Conservation (phyloP, 2,797 vertebrate genomes). For the Lophius americanus region DNA sequence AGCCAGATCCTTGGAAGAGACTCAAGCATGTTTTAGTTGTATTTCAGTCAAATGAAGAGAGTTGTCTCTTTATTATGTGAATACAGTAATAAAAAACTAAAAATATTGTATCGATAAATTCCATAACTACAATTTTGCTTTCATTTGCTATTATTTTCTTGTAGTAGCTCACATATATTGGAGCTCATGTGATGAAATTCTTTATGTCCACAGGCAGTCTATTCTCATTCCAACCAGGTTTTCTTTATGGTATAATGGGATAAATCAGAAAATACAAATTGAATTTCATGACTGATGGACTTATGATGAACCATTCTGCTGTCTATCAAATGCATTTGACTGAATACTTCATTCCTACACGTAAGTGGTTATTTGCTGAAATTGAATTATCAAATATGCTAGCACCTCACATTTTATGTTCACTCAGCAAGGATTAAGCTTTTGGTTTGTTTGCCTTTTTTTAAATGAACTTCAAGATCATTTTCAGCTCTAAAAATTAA, state of each 20-base stretch:
- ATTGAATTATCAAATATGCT: constrained; percentile 47
- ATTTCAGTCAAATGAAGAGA: constrained; percentile 26
- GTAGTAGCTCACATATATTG: constrained; percentile 17
- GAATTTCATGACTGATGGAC: constrained; percentile 53
- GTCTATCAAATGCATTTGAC: constrained; percentile 45
- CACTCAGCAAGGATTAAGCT: constrained; percentile 34
- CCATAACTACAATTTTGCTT: not conserved
- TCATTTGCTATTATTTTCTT: not conserved
- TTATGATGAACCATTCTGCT: constrained; percentile 52
- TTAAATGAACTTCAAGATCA: not conserved
- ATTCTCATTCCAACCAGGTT: constrained; percentile 40
- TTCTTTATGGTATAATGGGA: constrained; percentile 21
- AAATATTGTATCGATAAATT: not conserved
- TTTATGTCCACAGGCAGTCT: constrained; percentile 17
- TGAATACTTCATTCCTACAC: constrained; percentile 45
- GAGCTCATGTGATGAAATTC: constrained; percentile 19
- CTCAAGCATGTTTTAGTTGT: constrained; percentile 41
- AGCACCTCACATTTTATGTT: constrained; percentile 54
- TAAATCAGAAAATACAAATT: constrained; percentile 53
- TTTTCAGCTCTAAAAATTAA: not conserved
- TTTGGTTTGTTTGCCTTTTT: constrained; percentile 20
- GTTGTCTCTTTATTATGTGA: constrained; percentile 18
- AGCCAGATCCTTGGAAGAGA: constrained; percentile 36
- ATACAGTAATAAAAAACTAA: not conserved
- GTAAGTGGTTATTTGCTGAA: constrained; percentile 27